These are phyloP conservation scores for Oreochromis tanganicae DNA, from an alignment of 2,113 vertebrate species.

Conservation along the genomic window DNA sequence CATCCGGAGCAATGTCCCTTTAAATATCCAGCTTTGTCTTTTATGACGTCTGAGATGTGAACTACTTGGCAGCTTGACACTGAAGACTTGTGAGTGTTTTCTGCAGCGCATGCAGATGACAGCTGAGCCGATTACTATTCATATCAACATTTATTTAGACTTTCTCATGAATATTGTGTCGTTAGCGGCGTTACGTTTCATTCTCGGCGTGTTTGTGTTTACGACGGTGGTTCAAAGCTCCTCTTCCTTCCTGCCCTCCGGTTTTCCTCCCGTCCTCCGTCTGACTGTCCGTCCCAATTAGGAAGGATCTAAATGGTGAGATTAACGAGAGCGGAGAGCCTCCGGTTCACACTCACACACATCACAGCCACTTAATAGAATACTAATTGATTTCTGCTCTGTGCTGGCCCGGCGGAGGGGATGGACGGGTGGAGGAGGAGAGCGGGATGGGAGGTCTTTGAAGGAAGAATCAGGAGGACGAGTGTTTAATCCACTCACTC, in stretches of 20 bases:
- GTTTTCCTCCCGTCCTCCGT: neutral
- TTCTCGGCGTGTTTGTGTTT: neutral
- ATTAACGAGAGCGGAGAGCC: slow-evolving; percentile 4
- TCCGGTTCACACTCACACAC: neutral
- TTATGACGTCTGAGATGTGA: neutral
- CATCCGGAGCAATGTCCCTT: neutral
- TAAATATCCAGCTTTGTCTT: neutral
- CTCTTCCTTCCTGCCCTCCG: neutral
- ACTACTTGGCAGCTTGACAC: neutral
- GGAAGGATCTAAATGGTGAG: slow-evolving; percentile 10
- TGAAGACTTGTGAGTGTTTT: neutral
- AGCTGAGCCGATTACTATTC: neutral
- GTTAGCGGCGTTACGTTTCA: neutral
- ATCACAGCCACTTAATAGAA: slow-evolving; percentile 6
- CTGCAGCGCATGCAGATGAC: neutral
- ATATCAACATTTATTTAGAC: neutral
- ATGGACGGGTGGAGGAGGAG: neutral
- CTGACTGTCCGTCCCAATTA: slow-evolving; percentile 20
- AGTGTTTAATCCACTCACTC: neutral
- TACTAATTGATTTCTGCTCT: slow-evolving; percentile 8
- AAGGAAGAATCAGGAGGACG: neutral
- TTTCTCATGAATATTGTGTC: neutral
- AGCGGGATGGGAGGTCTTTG: neutral
- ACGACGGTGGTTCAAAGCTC: neutral
- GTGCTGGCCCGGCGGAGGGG: neutral